Base-by-base conservation (phyloP, 2,888 invertebrate genomes). In the Ethmia dodecea region DNA sequence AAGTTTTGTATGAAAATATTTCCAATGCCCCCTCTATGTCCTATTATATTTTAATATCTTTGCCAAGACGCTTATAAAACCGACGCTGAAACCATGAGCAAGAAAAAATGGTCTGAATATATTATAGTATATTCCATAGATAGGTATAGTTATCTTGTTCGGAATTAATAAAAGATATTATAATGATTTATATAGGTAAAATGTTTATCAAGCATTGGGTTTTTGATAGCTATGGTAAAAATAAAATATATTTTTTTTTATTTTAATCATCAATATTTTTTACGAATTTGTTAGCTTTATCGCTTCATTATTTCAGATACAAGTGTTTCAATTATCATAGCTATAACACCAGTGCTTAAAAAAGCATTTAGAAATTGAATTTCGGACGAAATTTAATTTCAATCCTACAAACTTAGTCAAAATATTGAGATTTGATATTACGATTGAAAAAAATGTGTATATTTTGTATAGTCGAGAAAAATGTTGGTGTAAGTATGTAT, bases 121-220 rank as follows among this genome's bases (percentile, higher is more conserved):
- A n/a, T n/a, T n/a, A n/a, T n/a, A n/a, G n/a, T n/a, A n/a, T n/a
- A n/a, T 22, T n/a, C 8, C n/a, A 8, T n/a, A 22, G n/a, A 22
- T n/a, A 22, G n/a, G n/a, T 22, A 22, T 22, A n/a, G 8, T n/a
- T 22, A 22, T 22, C n/a, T 22, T 22, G 22, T 22, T n/a, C 22
- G n/a, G 9, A 22, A 22, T n/a, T 22, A 22, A 22, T n/a, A 22
- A n/a, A 22, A 22, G 22, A n/a, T 22, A 22, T 22, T 22, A 22
- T 22, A 36, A 28, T 15, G 40, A 50, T 46, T 48, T 47, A 48
- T 43, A 35, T 50, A 40, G 47, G 22, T n/a, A 22, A 18, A n/a
- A 8, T 22, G 22, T n/a, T n/a, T 9, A 22, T n/a, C 8, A 22
- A 22, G 9, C n/a, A 1, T 2, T n/a, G n/a, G n/a, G n/a, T n/a